Evolutionary conservation across 2,888 invertebrate genomes (phyloP).

Genomic region (Callyntrura sp.): DNA sequence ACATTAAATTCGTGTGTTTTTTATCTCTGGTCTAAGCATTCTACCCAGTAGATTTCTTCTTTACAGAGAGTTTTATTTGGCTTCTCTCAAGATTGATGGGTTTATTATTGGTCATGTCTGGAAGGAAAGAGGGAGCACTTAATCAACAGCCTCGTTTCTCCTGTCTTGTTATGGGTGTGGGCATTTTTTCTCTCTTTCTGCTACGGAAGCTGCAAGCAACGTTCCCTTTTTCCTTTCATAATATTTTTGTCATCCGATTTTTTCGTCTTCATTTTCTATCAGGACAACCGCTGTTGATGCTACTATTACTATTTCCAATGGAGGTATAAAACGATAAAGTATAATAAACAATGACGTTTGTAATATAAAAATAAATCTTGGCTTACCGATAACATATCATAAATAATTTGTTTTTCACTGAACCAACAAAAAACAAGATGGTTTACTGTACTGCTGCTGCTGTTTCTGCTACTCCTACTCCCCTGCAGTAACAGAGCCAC

Average conservation of each 20-base stretch:
- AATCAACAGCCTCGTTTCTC: slow-evolving; percentile 58
- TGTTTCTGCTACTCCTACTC: slow-evolving; percentile 10
- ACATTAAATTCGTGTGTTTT: background rate
- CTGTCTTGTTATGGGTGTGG: slow-evolving; percentile 66
- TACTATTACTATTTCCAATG: too few species aligned
- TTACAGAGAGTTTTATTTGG: background rate
- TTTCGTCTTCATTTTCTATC: background rate
- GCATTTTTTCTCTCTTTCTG: slow-evolving; percentile 63
- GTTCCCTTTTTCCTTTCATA: slow-evolving; percentile 47
- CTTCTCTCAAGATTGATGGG: slow-evolving; percentile 73
- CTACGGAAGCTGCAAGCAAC: slow-evolving; percentile 52
- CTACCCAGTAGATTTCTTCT: background rate
- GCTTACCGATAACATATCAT: slow-evolving; percentile 68
- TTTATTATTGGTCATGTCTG: slow-evolving; percentile 76
- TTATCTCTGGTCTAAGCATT: background rate
- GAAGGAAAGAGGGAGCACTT: slow-evolving; percentile 70
- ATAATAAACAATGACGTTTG: slow-evolving; percentile 20
- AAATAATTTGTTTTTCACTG: slow-evolving; percentile 59
- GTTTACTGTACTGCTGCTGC: too few species aligned
- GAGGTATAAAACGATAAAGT: slow-evolving; percentile 48
- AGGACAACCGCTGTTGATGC: slow-evolving; percentile 14
- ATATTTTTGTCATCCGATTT: slow-evolving; percentile 36
- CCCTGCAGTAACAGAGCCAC: too few species aligned
- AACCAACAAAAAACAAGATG: slow-evolving; percentile 11
- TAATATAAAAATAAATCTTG: slow-evolving; percentile 69